Conservation (phyloP, 2,113 vertebrate genomes). For the Myotis lucifugus region DNA sequence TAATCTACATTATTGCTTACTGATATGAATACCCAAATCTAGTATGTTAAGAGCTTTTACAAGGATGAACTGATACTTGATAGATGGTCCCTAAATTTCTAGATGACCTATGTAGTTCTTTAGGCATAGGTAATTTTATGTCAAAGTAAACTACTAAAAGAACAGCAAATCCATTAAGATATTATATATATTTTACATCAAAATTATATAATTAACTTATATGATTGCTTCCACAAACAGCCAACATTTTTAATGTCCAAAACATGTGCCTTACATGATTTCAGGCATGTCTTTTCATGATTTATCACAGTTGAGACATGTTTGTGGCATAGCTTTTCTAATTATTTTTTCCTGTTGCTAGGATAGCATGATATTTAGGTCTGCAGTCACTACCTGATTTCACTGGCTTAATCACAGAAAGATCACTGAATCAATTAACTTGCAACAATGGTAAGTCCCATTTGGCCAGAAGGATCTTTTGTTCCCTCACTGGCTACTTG, state of each 20-base stretch:
- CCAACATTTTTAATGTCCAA: conserved; percentile 5
- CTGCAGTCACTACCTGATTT: background rate
- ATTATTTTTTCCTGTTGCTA: background rate
- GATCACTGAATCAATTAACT: background rate
- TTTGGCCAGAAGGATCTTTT: background rate
- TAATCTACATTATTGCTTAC: background rate
- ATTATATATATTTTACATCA: background rate
- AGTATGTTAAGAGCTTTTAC: conserved; percentile 18
- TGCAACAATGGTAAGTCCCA: background rate
- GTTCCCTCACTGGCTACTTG: background rate
- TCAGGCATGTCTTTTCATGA: background rate
- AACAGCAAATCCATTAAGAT: background rate
- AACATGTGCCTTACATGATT: background rate
- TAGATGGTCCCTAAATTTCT: background rate
- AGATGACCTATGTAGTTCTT: background rate
- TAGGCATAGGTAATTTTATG: background rate
- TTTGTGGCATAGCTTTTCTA: background rate
- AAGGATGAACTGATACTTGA: background rate
- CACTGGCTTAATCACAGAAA: background rate
- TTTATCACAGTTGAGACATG: background rate
- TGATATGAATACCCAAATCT: background rate
- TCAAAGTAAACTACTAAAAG: background rate
- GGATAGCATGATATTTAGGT: background rate
- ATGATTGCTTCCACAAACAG: background rate
- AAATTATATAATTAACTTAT: background rate